Conservation (phyloP, 2,113 vertebrate genomes). For the Leucoraja erinaceus region DNA sequence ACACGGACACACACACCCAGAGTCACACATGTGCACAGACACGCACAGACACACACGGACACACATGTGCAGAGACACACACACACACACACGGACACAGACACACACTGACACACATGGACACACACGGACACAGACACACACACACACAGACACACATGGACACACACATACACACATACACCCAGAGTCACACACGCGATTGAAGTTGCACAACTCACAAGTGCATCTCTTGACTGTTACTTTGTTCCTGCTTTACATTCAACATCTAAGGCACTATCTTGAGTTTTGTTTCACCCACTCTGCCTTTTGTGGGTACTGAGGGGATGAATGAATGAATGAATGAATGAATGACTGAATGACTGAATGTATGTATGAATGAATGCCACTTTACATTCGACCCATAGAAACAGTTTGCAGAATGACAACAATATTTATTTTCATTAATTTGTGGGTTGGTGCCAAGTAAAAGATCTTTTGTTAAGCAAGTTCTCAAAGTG, state of each 20-base stretch:
- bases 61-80: background rate
- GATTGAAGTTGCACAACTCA: no score
- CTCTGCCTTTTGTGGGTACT: background rate
- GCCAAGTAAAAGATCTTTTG: background rate
- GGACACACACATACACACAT: background rate
- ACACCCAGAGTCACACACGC: background rate
- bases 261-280: background rate
- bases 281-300: background rate
- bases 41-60: background rate
- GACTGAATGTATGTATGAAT: background rate
- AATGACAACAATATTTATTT: conserved; percentile 21
- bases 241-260: background rate
- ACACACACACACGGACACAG: background rate
- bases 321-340: background rate
- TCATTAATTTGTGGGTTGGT: background rate
- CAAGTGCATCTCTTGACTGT: background rate
- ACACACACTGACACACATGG: no score
- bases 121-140: no score
- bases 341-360: background rate
- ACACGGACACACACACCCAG: no score
- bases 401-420: conserved; percentile 10
- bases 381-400: background rate
- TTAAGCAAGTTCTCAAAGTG: background rate
- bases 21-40: background rate
- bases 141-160: no score